Evolutionary conservation across 2,797 vertebrate species (phyloP), one percentile per base, ranked within the genome.

Genomic region (Cossypha heuglini): DNA sequence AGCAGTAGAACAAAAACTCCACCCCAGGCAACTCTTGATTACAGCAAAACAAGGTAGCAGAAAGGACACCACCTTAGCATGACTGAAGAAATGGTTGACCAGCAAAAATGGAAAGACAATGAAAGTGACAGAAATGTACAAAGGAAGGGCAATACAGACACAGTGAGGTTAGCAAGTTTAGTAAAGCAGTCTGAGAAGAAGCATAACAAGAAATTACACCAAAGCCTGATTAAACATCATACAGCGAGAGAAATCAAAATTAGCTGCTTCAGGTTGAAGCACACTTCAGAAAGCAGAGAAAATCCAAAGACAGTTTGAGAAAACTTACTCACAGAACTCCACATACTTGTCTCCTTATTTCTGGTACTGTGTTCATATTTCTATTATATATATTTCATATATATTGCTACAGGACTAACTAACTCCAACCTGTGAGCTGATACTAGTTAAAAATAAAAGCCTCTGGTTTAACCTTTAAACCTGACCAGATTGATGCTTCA

Each of bases 361-460:
- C 76, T 64, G 42, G 38, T 58, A 69, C 2, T 2, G 16, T 48
- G 35, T 12, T 71, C 13, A 2, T 42, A 66, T 46, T 74, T 67
- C 31, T 45, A 22, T 45, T 45, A 45, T 12, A 45, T 45, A 22
- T 45, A 22, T 45, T 45, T 45, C 21, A 45, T 22, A 45, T 45
- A 45, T 45, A 45, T 71, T 84, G 17, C 69, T 78, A 84, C 5
- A 19, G 28, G 25, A 86, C 49, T 38, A 38, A 38, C 38, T 69
- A 88, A 67, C 63, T 88, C 35, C 64, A 94, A 77, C 22, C 40
- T 45, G 52, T 45, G 82, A 83, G 64, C 64, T 67, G 40, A 80
- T 17, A 57, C 22, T 33, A 76, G 68, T 86, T 69, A 88, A 86
- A 89, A 94, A 85, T 46, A 91, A 94, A 88, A 88, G 37, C 72